Evolutionary conservation across 2,888 invertebrate species (phyloP).

Genomic region (Blastobasis adustella): DNA sequence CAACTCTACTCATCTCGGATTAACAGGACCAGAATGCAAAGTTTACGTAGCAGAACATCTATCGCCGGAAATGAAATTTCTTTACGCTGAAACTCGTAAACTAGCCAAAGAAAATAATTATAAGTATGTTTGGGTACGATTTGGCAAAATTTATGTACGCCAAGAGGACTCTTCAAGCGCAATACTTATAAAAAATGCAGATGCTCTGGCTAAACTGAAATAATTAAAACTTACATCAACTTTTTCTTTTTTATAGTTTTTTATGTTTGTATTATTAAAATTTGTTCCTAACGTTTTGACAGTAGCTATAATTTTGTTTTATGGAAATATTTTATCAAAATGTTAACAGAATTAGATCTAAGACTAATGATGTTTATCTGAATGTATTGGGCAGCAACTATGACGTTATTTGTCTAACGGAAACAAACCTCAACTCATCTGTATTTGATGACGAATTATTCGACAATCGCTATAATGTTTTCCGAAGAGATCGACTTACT

Average conservation of each 20-base stretch:
- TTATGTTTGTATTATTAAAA: not conserved
- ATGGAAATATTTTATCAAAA: conserved; percentile 5
- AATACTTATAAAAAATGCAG: not conserved
- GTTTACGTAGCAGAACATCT: conserved; percentile 12
- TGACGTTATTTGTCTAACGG: conserved; percentile 4
- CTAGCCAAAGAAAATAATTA: not conserved
- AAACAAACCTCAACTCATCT: conserved; percentile 4
- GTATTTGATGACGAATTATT: conserved; percentile 4
- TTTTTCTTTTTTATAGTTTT: not conserved
- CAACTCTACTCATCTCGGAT: conserved; percentile 4
- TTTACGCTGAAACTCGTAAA: conserved; percentile 1
- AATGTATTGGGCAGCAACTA: conserved; percentile 1
- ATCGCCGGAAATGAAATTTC: conserved; percentile 5
- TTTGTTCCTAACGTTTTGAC: not conserved
- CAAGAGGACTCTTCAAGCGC: not conserved
- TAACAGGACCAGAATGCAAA: conserved; percentile 3
- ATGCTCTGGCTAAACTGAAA: not conserved
- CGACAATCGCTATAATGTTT: conserved; percentile 2
- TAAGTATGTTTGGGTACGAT: conserved; percentile 7
- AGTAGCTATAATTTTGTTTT: not conserved
- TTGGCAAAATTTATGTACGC: conserved; percentile 2
- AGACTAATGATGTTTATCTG: conserved; percentile 2
- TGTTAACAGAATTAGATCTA: conserved; percentile 7
- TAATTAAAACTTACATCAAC: not conserved
- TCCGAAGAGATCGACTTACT: conserved; percentile 1